Base-by-base conservation (phyloP, 2,113 vertebrate genomes). In the Scatophagus argus region DNA sequence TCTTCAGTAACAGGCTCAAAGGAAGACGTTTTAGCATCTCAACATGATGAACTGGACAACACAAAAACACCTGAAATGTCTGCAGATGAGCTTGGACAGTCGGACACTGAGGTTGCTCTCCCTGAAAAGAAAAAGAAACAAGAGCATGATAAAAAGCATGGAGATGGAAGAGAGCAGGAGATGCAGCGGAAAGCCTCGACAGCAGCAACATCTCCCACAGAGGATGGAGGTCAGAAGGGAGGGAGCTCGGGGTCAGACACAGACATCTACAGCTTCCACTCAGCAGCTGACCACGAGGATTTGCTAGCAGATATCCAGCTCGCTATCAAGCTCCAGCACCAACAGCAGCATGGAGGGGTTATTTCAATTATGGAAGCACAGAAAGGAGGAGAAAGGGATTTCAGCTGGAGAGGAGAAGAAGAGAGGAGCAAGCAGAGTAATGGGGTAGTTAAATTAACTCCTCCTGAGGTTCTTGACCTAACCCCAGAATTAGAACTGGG, bases 181-280 rank as follows among this genome's bases (percentile, higher is more conserved):
- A 11, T 23, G 38, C 73, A 76, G 60, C 2, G 25, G 34, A 86
- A 79, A 73, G 34, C 63, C 43, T 68, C 61, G 0, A 77, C 82
- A 2, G 75, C 75, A 25, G 68, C 81, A 4, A 67, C 61, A n/a
- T 91, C 89, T 31, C 87, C 90, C 2, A 25, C 77, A 0, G 86
- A 91, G 62, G 76, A 91, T 4, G 86, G 95, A 74, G 94, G 95
- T 83, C 96, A 93, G 91, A 96, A 97, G 93, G 96, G 95, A 79
- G 95, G 94, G 72, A 99, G 97, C 84, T 99, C 98, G 0, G 97
- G 97, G 39, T 99, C 98, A 0, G 98, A 99, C 85, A 98, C 97
- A 0, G 98, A 99, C 73, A 97, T 99, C 84, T 99, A 99, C 88
- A 99, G 98, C 94, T 99, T 98, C 87, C 98, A 99, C 89, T 99